Conservation (phyloP, 2,888 invertebrate genomes). For the Dolichomitus sp. region DNA sequence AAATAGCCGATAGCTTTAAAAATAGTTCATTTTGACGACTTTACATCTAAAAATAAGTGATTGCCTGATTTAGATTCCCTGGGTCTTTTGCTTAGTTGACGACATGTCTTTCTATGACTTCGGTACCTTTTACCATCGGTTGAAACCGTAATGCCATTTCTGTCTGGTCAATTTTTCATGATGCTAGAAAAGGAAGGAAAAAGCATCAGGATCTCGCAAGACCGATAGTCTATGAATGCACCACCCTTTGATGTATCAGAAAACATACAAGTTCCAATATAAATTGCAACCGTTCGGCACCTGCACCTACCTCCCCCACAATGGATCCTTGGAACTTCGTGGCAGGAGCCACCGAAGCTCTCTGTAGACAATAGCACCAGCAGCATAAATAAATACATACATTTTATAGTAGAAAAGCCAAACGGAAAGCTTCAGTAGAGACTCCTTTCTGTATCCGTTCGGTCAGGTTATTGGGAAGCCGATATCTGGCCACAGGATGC, state of each 20-base stretch:
- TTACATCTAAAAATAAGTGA: not conserved
- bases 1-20: no score
- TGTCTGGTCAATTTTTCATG: not conserved
- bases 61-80: conserved; percentile 21
- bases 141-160: not conserved
- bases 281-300: conserved; percentile 35
- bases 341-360: conserved; percentile 25
- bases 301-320: not conserved
- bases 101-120: not conserved
- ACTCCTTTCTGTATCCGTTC: conserved; percentile 76
- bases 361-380: conserved; percentile 22
- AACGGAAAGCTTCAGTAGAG: conserved; percentile 63
- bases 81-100: not conserved
- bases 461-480: conserved; percentile 85
- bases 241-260: conserved; percentile 43
- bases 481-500: conserved; percentile 85
- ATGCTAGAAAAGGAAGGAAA: not conserved
- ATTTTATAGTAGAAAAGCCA: conserved; percentile 48
- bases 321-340: conserved; percentile 43
- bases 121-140: not conserved
- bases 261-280: conserved; percentile 46
- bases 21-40: no score
- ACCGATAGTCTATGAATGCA: not conserved
- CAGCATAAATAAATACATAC: conserved; percentile 48
- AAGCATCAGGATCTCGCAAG: not conserved